Percentiles rank a stretch among this genome's conserved stretches.
phyloP scores from a whole-genome alignment of 2,113 vertebrate genomes.

The Otolemur garnettii region DNA sequence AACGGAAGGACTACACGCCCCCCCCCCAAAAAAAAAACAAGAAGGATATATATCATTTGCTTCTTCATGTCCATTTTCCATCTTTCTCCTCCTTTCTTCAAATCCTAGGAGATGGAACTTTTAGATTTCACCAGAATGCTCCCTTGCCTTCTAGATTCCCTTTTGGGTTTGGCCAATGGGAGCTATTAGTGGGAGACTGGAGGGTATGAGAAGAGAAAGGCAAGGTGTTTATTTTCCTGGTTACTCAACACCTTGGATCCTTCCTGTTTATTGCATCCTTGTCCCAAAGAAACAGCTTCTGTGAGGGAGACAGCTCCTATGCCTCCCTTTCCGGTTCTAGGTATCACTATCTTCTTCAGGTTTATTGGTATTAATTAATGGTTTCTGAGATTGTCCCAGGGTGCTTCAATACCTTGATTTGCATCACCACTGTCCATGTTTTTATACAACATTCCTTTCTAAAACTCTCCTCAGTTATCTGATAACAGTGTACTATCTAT shows the following conservation, averaged over 20 bases:
- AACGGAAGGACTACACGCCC: not conserved
- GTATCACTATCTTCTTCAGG: not conserved
- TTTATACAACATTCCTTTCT: not conserved
- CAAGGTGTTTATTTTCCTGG: not conserved
- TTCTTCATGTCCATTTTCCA: not conserved
- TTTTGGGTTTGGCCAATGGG: not conserved
- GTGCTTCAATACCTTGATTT: not conserved
- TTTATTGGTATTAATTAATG: not conserved
- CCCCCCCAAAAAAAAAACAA: too few species aligned
- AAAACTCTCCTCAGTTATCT: not conserved
- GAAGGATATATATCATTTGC: not conserved
- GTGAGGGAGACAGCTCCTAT: not conserved
- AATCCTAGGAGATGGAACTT: not conserved
- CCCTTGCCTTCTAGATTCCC: not conserved
- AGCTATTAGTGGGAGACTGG: not conserved
- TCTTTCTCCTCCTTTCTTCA: not conserved
- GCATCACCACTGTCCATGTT: not conserved
- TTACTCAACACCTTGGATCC: not conserved
- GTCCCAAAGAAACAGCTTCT: not conserved
- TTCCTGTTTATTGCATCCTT: not conserved
- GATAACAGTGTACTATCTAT: not conserved
- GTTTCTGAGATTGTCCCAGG: not conserved
- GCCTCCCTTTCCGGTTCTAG: not conserved
- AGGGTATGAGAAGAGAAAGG: not conserved
- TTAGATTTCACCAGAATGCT: not conserved